These are phyloP conservation scores for Pseudomyrmex flavicornis DNA, from an alignment of 1,140 invertebrate genomes.

Conservation along the genomic window DNA sequence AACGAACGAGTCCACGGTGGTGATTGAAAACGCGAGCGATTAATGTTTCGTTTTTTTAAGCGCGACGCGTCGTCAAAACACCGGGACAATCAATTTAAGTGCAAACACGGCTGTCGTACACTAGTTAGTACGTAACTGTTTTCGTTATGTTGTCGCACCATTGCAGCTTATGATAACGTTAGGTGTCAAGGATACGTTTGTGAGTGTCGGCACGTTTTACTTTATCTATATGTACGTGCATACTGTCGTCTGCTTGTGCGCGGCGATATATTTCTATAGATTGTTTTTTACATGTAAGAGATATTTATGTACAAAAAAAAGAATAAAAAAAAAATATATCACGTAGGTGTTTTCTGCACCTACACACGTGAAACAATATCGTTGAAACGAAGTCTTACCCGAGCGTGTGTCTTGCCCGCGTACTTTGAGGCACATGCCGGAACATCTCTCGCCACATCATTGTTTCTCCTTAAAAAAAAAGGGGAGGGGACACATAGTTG, in stretches of 20 bases:
- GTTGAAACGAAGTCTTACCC: too few species aligned
- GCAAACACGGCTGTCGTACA: constrained; percentile 34
- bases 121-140: constrained; percentile 50
- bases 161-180: constrained; percentile 69
- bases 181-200: constrained; percentile 73
- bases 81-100: neutral
- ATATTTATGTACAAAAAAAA: constrained; percentile 47
- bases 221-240: constrained; percentile 57
- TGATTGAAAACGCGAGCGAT: too few species aligned
- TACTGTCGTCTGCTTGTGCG: constrained; percentile 64
- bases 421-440: too few species aligned
- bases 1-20: neutral
- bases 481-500: too few species aligned
- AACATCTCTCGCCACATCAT: too few species aligned
- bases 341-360: too few species aligned
- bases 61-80: neutral
- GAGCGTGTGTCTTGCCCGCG: too few species aligned
- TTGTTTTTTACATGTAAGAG: constrained; percentile 73
- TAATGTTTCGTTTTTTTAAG: constrained; percentile 20
- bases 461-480: too few species aligned
- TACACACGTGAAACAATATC: too few species aligned
- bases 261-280: constrained; percentile 69
- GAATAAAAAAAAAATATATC: constrained; percentile 29
- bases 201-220: constrained; percentile 60
- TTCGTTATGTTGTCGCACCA: constrained; percentile 69